These are phyloP conservation scores for Syrphus vitripennis DNA, from an alignment of 2,888 invertebrate genomes.

Conservation along the genomic window DNA sequence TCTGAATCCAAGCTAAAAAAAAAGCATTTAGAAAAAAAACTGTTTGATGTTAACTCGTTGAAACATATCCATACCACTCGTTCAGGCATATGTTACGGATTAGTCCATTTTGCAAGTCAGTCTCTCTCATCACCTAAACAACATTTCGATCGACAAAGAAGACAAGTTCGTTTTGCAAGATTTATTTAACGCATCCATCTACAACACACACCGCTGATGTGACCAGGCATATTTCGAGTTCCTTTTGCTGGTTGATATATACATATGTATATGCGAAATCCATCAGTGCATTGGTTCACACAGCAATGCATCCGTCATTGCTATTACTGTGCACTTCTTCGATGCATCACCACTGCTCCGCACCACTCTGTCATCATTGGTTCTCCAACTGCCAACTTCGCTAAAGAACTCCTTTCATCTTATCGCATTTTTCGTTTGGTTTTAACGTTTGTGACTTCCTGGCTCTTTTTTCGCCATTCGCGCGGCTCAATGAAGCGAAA, in stretches of 20 bases:
- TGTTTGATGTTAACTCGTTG: slow-evolving; percentile 8
- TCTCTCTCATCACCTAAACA: slow-evolving; percentile 4
- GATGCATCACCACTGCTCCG: background rate
- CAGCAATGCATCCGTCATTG: slow-evolving; percentile 37
- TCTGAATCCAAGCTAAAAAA: background rate
- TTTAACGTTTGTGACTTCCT: slow-evolving; percentile 49
- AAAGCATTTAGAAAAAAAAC: background rate
- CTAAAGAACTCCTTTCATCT: slow-evolving; percentile 46
- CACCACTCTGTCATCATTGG: slow-evolving; percentile 45
- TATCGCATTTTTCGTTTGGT: slow-evolving; percentile 37
- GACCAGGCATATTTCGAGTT: background rate
- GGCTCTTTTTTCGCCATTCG: slow-evolving; percentile 14
- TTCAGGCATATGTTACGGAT: slow-evolving; percentile 19
- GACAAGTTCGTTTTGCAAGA: slow-evolving; percentile 9
- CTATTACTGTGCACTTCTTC: slow-evolving; percentile 12
- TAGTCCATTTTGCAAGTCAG: slow-evolving; percentile 11
- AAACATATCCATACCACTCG: background rate
- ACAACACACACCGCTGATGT: background rate
- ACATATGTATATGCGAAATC: background rate
- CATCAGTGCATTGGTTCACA: slow-evolving; percentile 34
- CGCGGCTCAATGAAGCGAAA: slow-evolving; percentile 32
- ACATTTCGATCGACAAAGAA: background rate
- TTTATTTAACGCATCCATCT: slow-evolving; percentile 35
- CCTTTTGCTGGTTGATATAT: background rate
- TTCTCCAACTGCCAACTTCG: slow-evolving; percentile 13